Conservation (phyloP, 1,140 invertebrate genomes). For the Drosophila novamexicana region DNA sequence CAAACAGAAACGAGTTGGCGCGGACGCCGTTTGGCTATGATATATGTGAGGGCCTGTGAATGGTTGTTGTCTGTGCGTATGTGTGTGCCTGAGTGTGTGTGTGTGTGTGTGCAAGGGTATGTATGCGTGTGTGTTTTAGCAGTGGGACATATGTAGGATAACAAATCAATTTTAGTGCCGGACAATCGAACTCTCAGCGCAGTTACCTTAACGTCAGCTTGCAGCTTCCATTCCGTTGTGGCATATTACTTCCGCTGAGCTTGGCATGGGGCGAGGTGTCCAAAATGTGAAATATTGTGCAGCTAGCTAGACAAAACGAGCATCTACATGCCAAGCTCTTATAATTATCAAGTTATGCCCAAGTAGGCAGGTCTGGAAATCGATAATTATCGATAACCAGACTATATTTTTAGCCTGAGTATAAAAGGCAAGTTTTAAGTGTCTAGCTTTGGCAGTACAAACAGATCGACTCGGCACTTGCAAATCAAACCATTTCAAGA, state of each 20-base stretch:
- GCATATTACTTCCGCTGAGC: constrained; percentile 71
- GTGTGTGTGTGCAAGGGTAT: constrained; percentile 26
- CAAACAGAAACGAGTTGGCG: constrained; percentile 37
- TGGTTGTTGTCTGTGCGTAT: not conserved
- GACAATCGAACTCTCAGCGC: constrained; percentile 20
- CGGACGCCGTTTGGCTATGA: constrained; percentile 38
- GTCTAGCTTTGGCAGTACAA: too few relatives aligned
- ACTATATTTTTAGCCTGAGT: too few relatives aligned
- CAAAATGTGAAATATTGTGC: too few relatives aligned
- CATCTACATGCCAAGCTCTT: too few relatives aligned
- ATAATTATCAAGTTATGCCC: too few relatives aligned
- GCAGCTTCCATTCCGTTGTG: constrained; percentile 45
- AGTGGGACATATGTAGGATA: constrained; percentile 73
- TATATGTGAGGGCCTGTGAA: constrained; percentile 32
- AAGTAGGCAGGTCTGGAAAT: too few relatives aligned
- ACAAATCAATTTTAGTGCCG: constrained; percentile 78
- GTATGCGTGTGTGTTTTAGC: constrained; percentile 23
- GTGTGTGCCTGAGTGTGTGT: constrained; percentile 14
- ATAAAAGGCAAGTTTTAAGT: too few relatives aligned
- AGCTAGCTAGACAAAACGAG: too few relatives aligned
- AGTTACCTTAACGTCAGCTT: constrained; percentile 10
- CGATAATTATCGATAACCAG: too few relatives aligned
- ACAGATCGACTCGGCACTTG: too few relatives aligned
- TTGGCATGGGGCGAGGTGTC: not conserved
- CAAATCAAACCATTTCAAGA: too few relatives aligned